Evolutionary conservation across 1,140 invertebrate species (phyloP), one percentile per base, ranked within the genome.

Genomic region (Pemphigus obesinymphae): DNA sequence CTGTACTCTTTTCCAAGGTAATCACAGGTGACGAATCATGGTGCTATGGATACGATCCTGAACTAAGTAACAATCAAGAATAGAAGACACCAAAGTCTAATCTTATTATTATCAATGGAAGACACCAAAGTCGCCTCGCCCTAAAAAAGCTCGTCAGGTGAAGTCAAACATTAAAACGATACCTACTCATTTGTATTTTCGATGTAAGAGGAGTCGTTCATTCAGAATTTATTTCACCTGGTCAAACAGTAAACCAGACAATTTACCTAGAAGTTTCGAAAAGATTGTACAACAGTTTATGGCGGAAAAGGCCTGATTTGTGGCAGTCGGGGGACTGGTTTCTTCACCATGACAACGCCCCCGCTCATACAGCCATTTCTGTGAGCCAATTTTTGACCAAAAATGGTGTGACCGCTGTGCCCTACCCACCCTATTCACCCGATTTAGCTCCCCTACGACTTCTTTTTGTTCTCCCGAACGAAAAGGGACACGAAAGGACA

Each of bases 51-150:
- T n/a, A 84, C 31, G 84, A 82, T 43, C 82, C 82, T n/a, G 83
- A 86, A 83, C 82, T 15, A 85, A 85, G 63, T 80, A 53, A 4
- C 83, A 85, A 43, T 83, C 82, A 17, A 76, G 82, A n/a, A n/a
- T n/a, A n/a, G n/a, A n/a, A n/a, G n/a, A n/a, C n/a, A n/a, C n/a
- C n/a, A n/a, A n/a, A n/a, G n/a, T n/a, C n/a, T n/a, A n/a, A n/a
- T n/a, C n/a, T n/a, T n/a, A n/a, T n/a, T n/a, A n/a, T n/a, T n/a
- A n/a, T 43, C 61, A 85, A 48, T 84, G 82, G 82, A 37, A 68
- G 37, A 68, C 31, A 31, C 37, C 58, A n/a, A 13, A 26, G 3
- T 75, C 73, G 4, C 82, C 82, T 34, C 31, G 63, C 40, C 83
- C 76, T 20, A 76, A 75, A 50, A 84, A 85, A 84, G 72, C 82